Evolutionary conservation across 2,113 vertebrate species (phyloP), one percentile per base, ranked within the genome.

Genomic region (Nicator chloris): DNA sequence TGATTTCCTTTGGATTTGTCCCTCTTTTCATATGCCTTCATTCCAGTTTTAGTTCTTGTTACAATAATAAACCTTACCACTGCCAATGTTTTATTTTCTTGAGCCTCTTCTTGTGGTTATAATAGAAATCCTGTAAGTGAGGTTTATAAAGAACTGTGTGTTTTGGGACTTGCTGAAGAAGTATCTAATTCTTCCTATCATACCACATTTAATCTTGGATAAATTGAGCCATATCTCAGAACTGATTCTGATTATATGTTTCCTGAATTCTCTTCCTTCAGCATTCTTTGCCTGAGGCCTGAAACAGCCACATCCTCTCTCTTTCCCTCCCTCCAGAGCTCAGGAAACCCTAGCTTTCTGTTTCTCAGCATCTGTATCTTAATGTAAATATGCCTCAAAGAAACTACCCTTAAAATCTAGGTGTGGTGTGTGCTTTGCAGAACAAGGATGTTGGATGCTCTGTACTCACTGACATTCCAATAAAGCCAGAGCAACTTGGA

Each of bases 181-280:
- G 49, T 75, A 64, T 75, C 24, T 61, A 51, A n/a, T 75, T 86
- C 50, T 92, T 76, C 28, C 39, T 82, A 70, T 85, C 50, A 77
- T 75, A 84, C 47, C 45, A 88, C 21, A 35, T 79, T 92, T 80
- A 92, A 90, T 90, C 49, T 79, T 86, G 89, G 69, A 75, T 93
- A 88, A 96, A 93, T 91, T n/a, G 90, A 92, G 78, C 40, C 21
- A 30, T 93, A 94, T 73, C 72, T 92, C 79, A 82, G 23, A 86
- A 81, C 71, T 70, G 80, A 92, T 88, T 92, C 92, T 94, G 68
- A 80, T 93, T 86, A 87, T 60, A 40, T 18, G 33, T 92, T 97
- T 91, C 86, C 76, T 86, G 93, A 94, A 66, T 63, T 91, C 50
- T 86, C 20, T 88, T 93, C 66, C 77, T 96, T 92, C 6, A 5